Conservation (phyloP, 2,113 vertebrate genomes). For the Bubo blakistoni region DNA sequence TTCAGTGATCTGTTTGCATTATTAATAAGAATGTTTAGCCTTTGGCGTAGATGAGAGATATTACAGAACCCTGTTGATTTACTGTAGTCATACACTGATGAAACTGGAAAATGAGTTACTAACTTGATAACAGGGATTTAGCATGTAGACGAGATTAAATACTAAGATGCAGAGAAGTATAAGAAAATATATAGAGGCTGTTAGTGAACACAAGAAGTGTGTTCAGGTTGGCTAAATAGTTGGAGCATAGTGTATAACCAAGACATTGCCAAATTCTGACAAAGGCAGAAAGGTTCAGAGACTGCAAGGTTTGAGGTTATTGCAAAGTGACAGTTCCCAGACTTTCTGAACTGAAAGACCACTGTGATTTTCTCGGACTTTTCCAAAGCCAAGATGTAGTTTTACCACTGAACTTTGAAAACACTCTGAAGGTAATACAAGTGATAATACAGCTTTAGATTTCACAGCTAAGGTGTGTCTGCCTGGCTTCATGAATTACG, state of each 20-base stretch:
- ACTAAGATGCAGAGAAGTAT: neutral
- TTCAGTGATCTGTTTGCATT: neutral
- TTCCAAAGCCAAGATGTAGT: neutral
- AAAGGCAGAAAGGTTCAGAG: neutral
- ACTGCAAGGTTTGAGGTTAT: neutral
- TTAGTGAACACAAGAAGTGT: neutral
- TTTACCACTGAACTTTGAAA: neutral
- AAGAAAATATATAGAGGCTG: neutral
- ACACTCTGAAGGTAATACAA: neutral
- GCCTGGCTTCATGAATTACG: neutral
- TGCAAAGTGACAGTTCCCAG: neutral
- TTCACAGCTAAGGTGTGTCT: neutral
- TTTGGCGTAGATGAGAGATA: neutral
- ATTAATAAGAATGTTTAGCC: neutral
- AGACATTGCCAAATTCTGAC: neutral
- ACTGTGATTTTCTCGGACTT: neutral
- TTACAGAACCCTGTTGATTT: neutral
- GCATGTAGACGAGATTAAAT: neutral
- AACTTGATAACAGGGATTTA: neutral
- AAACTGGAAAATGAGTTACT: neutral
- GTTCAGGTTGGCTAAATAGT: neutral
- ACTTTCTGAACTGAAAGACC: neutral
- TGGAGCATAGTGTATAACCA: neutral
- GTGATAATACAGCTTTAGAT: neutral
- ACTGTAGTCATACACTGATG: neutral